Evolutionary conservation across 2,888 invertebrate species (phyloP), one percentile per base, ranked within the genome.

Genomic region (Elmis aenea): DNA sequence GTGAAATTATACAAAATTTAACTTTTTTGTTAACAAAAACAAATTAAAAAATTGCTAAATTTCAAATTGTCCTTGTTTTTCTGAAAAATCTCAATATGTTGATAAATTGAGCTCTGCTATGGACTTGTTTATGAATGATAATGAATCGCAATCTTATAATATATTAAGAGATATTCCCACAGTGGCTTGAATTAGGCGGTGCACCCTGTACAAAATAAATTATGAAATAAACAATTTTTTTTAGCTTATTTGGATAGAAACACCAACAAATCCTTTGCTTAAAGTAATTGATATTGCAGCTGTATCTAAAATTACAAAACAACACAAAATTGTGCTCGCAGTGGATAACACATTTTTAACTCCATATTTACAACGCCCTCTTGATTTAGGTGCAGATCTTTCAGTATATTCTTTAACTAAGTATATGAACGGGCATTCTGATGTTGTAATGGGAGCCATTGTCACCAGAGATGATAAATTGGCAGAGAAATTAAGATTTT

Each of bases 401-500:
- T 85, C 84, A 2, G 71, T 90, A 53, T 94, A 97, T 68, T 97
- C 97, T 0, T 60, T 95, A 33, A 94, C 95, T 0, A 99, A 99
- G 69, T 99, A 96, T 63, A 89, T 99, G 82, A 99, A 99, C 68
- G 97, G 97, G 1, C 97, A 99, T 69, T 84, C 91, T 1, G 97
- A 99, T 70, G 87, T 94, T 11, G 81, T 97, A 3, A 97, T 99
- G 97, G 97, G 97, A 2, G 85, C 89, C 9, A 78, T 84, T 4
- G 72, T 87, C 18, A 77, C 85, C 2, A 90, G 81, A 51, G 75
- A 81, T 51, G 79, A 85, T 23, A 77, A 78, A 25, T 55, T 95
- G 2, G 81, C 79, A 43, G 70, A 81, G 6, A 77, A 75, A 59
- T 67, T 99, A 18, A 75, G 81, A 50, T 96, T 88, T 69, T 70